Evolutionary conservation across 1,140 invertebrate genomes (phyloP).

Genomic region (Archivesica marissinica): DNA sequence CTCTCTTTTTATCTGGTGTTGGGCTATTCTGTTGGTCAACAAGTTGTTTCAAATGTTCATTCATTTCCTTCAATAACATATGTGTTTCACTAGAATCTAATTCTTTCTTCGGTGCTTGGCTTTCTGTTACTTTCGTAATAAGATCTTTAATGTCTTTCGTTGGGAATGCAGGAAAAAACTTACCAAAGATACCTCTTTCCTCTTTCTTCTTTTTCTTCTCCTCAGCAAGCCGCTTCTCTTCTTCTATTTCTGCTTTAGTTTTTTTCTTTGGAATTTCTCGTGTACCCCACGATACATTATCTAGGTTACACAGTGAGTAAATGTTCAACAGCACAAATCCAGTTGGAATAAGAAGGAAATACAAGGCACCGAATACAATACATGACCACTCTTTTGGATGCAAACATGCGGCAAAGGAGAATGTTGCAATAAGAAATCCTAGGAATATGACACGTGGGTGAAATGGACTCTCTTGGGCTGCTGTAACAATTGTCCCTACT

Average conservation of each 20-base stretch:
- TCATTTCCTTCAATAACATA: conserved; percentile 66
- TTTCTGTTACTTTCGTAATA: conserved; percentile 87
- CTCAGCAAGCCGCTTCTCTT: conserved; percentile 69
- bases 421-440: conserved; percentile 73
- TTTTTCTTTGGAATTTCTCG: conserved; percentile 77
- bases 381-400: conserved; percentile 80
- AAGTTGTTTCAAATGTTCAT: conserved; percentile 64
- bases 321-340: conserved; percentile 81
- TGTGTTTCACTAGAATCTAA: conserved; percentile 66
- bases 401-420: conserved; percentile 77
- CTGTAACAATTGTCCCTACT: conserved; percentile 77
- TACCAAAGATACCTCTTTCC: conserved; percentile 67
- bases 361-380: conserved; percentile 78
- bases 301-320: conserved; percentile 80
- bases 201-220: conserved; percentile 73
- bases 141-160: conserved; percentile 88
- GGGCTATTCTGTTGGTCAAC: conserved; percentile 12
- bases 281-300: conserved; percentile 82
- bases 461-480: conserved; percentile 68
- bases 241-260: conserved; percentile 83
- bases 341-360: conserved; percentile 80
- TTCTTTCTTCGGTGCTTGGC: conserved; percentile 63
- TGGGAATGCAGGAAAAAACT: conserved; percentile 89
- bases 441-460: conserved; percentile 80
- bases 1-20: not conserved